Evolutionary conservation across 1,140 invertebrate genomes (phyloP), one percentile per base, ranked within the genome.

Genomic region (Drosophila pseudoananassae): DNA sequence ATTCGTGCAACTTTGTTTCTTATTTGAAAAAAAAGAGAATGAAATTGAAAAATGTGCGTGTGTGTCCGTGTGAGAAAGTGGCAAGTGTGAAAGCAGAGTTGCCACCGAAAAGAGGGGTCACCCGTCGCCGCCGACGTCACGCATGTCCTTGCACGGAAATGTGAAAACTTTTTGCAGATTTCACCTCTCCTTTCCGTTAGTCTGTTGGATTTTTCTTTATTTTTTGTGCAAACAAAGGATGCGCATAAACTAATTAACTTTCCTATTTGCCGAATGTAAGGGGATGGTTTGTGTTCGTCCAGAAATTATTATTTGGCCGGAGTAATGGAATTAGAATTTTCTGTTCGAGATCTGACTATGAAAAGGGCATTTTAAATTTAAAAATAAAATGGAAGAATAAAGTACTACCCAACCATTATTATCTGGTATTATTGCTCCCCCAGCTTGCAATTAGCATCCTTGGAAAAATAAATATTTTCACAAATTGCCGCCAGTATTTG

Each of bases 231-330:
- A 69, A 79, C 69, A 78, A 78, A 78, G 75, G 54, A 66, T 80
- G 71, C 76, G 78, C 69, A 77, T 78, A 82, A 82, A 78, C 78
- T 82, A 82, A 82, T 82, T 82, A 82, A 78, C 56, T 82, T 64
- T 56, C 45, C 61, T 77, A 77, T 82, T 81, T 82, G 66, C 78
- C 64, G 8, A 69, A 72, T 46, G 45, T 25, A 23, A 7, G 17
- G 31, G 20, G 33, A 51, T 27, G 23, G 33, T 36, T 38, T 38
- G 12, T 31, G 38, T 25, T 45, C 33, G 4, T 43, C 14, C 23
- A 12, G 69, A 74, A 74, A 54, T 63, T 61, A 25, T 69, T 69
- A 69, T 69, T 69, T 40, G 31, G 7, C 14, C 17, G 2, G 4
- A 49, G n/a, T 15, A 70, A 69, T 69, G 25, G 46, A 54, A 46